Percentiles rank a stretch among this genome's conserved stretches.
Conservation (phyloP, 2,888 invertebrate species). For the Xestia rhomboidea region DNA sequence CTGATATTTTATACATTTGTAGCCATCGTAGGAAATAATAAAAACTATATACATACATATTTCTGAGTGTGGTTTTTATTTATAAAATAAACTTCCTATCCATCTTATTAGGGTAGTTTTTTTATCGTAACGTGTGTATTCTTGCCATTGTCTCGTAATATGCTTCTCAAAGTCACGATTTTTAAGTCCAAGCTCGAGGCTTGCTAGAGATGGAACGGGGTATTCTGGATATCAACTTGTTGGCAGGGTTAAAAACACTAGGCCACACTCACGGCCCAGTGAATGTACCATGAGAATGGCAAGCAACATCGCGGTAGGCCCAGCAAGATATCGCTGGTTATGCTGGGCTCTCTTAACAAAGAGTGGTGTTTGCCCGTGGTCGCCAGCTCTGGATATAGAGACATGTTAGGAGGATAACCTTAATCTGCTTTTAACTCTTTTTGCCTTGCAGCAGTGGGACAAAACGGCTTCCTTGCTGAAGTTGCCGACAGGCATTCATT, state of each 20-base stretch:
- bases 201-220: not conserved
- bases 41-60: constrained; percentile 57
- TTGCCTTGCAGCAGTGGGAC: not conserved
- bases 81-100: not conserved
- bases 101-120: not conserved
- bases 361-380: not conserved
- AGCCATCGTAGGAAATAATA: constrained; percentile 71
- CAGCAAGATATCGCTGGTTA: not conserved
- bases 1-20: constrained; percentile 88
- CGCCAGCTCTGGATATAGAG: not conserved
- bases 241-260: not conserved
- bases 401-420: not conserved
- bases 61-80: constrained; percentile 49
- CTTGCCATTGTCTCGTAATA: not conserved
- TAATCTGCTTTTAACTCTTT: not conserved
- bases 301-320: not conserved
- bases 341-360: not conserved
- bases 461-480: not conserved
- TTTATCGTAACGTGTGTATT: not conserved
- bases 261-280: not conserved
- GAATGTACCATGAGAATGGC: not conserved
- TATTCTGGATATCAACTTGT: not conserved
- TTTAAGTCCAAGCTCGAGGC: not conserved
- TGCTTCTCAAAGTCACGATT: not conserved
- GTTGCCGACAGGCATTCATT: not conserved